Conservation (phyloP, 2,888 invertebrate genomes). For the Cephus sareptanus region DNA sequence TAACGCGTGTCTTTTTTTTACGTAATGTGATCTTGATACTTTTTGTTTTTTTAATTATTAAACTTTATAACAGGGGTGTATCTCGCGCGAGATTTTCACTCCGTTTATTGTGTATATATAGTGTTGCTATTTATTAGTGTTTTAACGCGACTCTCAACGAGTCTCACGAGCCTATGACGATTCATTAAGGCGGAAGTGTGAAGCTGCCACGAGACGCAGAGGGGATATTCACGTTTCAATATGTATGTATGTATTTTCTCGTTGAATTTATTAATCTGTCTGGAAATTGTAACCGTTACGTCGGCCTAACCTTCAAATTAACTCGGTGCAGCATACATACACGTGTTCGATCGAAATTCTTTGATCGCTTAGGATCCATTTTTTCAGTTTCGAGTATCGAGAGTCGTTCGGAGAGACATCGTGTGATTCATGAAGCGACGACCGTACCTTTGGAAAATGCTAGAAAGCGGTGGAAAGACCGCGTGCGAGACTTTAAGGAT, state of each 20-base stretch:
- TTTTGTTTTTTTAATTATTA: neutral
- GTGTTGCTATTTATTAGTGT: neutral
- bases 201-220: constrained; percentile 23
- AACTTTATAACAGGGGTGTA: neutral
- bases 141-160: neutral
- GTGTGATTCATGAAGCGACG: no score
- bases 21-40: constrained; percentile 2
- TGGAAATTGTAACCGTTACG: neutral
- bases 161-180: neutral
- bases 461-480: neutral
- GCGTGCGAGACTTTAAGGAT: neutral
- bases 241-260: constrained; percentile 42
- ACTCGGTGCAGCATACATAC: neutral
- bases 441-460: neutral
- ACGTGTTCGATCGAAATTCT: neutral
- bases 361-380: neutral
- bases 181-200: constrained; percentile 17
- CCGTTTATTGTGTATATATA: neutral
- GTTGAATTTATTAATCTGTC: neutral
- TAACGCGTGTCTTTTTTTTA: constrained; percentile 13
- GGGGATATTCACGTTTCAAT: constrained; percentile 34
- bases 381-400: neutral
- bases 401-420: neutral
- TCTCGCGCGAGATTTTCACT: neutral
- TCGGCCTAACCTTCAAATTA: neutral